Conservation (phyloP, 2,113 vertebrate genomes). For the Tympanuchus pallidicinctus region DNA sequence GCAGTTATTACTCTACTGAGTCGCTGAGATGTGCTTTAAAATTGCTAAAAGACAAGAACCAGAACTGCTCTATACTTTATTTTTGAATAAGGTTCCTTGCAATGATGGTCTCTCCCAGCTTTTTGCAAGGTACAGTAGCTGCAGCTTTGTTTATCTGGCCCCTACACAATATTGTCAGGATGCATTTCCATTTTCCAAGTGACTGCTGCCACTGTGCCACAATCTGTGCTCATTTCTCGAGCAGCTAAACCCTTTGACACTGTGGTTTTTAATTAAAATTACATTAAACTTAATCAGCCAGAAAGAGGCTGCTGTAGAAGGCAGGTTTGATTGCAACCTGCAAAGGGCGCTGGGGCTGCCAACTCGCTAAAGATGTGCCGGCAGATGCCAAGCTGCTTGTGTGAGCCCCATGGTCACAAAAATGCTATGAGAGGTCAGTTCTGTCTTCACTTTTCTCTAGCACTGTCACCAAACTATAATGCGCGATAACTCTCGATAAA, state of each 20-base stretch:
- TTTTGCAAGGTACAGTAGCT: constrained; percentile 52
- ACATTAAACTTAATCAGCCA: constrained; percentile 99
- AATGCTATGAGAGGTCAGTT: constrained; percentile 75
- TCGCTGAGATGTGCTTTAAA: neutral
- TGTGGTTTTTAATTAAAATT: constrained; percentile 99
- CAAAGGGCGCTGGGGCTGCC: constrained; percentile 92
- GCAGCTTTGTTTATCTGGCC: constrained; percentile 85
- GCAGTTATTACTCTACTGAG: neutral
- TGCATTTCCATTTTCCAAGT: constrained; percentile 96
- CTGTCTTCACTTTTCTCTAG: constrained; percentile 70
- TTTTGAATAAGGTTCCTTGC: constrained; percentile 14
- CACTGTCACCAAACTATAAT: constrained; percentile 66
- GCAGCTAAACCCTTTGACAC: constrained; percentile 99
- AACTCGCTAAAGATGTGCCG: constrained; percentile 97
- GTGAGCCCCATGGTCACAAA: constrained; percentile 75
- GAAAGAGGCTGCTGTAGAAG: constrained; percentile 92
- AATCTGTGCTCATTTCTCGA: constrained; percentile 99
- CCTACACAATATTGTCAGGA: constrained; percentile 89
- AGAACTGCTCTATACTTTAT: constrained; percentile 8
- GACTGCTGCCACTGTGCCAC: constrained; percentile 96
- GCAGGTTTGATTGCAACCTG: constrained; percentile 98
- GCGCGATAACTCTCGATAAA: constrained; percentile 20
- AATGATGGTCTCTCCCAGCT: constrained; percentile 36
- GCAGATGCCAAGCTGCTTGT: constrained; percentile 89
- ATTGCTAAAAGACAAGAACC: neutral